phyloP scores from a whole-genome alignment of 2,888 invertebrate genomes.

The Parnassius smintheus region DNA sequence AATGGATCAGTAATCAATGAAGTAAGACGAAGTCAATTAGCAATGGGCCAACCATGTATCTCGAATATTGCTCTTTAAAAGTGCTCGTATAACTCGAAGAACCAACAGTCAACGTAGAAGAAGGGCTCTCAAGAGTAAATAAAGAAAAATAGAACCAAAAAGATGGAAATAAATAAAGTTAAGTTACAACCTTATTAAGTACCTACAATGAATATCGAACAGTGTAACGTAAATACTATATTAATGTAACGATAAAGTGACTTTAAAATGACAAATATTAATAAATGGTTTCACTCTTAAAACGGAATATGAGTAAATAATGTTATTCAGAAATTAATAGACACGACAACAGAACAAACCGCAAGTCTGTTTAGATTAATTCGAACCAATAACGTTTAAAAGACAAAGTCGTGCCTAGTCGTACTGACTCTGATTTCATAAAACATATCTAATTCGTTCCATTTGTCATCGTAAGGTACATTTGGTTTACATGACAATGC shows the following conservation, averaged over 20 bases:
- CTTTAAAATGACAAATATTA: no score
- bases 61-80: no score
- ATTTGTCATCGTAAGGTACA: conserved; percentile 15
- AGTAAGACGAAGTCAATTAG: no score
- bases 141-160: no score
- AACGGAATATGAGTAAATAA: conserved; percentile 8
- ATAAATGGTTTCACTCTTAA: conserved; percentile 8
- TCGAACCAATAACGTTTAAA: conserved; percentile 10
- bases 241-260: no score
- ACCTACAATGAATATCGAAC: neutral
- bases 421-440: conserved; percentile 5
- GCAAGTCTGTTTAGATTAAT: conserved; percentile 13
- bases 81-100: no score
- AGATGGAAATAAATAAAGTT: no score
- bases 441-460: conserved; percentile 7
- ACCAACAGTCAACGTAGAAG: no score
- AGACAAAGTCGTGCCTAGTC: conserved; percentile 8
- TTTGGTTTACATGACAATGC: conserved; percentile 18
- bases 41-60: no score
- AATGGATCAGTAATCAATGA: no score
- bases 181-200: neutral
- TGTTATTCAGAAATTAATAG: conserved; percentile 15
- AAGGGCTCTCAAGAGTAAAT: no score
- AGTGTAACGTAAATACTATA: no score
- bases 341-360: conserved; percentile 18